Conservation (phyloP, 2,888 invertebrate species). For the Luperina nickerlii region DNA sequence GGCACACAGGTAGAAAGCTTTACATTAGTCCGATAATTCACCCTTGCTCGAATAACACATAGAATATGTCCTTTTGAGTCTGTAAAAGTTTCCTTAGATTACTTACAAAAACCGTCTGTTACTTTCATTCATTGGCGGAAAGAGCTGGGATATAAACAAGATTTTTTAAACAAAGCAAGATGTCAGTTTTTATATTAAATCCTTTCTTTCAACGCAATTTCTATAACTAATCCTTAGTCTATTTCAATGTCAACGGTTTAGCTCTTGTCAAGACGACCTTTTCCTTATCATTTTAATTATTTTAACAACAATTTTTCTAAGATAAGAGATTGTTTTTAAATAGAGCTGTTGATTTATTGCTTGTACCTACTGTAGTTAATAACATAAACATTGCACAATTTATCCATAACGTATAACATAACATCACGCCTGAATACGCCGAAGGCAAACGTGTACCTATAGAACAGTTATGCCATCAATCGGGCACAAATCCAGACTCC, state of each 20-base stretch:
- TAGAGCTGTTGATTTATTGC: not conserved
- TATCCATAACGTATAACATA: not conserved
- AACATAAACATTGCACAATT: not conserved
- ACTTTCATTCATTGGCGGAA: slow-evolving; percentile 13
- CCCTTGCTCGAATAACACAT: slow-evolving; percentile 4
- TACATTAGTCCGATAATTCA: not conserved
- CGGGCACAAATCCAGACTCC: not conserved
- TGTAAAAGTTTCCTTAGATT: slow-evolving; percentile 6
- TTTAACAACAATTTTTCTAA: not conserved
- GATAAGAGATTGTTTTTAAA: not conserved
- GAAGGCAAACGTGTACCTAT: not conserved
- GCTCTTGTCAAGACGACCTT: not conserved
- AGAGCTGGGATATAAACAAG: slow-evolving; percentile 1
- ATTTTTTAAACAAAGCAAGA: slow-evolving; percentile 23
- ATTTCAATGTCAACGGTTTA: slow-evolving; percentile 11
- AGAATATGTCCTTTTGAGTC: not conserved
- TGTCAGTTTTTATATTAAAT: slow-evolving; percentile 5
- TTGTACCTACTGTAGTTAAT: not conserved
- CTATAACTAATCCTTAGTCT: not conserved
- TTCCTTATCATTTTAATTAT: not conserved
- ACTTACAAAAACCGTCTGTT: slow-evolving; percentile 6
- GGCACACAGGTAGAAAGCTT: not conserved
- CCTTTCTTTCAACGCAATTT: not conserved
- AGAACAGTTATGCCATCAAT: not conserved
- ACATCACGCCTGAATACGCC: not conserved